Evolutionary conservation across 2,888 invertebrate species (phyloP).

Genomic region (Tholera decimalis): DNA sequence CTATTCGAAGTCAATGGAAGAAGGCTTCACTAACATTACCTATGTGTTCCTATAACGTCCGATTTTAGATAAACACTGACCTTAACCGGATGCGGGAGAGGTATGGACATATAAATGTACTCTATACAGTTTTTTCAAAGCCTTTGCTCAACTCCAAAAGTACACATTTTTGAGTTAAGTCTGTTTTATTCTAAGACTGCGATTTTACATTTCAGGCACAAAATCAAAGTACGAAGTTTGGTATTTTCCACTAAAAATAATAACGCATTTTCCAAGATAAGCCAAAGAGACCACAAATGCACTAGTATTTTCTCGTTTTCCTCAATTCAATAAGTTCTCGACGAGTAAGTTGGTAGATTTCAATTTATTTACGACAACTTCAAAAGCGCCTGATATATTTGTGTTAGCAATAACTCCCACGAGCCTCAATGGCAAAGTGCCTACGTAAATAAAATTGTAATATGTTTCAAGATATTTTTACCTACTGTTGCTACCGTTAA

Average conservation of each 20-base stretch:
- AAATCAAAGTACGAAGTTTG: too few relatives aligned
- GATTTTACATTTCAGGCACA: too few relatives aligned
- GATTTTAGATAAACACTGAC: too few relatives aligned
- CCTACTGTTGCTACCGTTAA: background rate
- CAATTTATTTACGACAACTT: background rate
- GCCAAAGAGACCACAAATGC: background rate
- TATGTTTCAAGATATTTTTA: too few relatives aligned
- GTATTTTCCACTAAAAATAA: too few relatives aligned
- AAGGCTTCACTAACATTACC: background rate
- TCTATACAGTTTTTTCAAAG: too few relatives aligned
- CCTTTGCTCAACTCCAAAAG: too few relatives aligned
- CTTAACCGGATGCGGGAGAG: too few relatives aligned
- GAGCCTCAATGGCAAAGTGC: background rate
- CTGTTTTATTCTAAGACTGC: too few relatives aligned
- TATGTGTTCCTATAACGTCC: background rate
- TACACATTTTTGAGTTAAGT: too few relatives aligned
- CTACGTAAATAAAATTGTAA: conserved; percentile 34
- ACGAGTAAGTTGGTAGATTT: background rate
- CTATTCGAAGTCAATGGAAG: background rate
- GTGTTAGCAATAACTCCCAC: conserved; percentile 21
- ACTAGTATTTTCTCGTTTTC: background rate
- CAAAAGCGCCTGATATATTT: conserved; percentile 26
- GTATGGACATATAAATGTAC: too few relatives aligned
- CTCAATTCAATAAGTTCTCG: background rate
- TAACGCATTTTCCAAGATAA: background rate